A percentile compares a stretch with the other conserved stretches of the same genome.
phyloP scores from a whole-genome alignment of 2,113 vertebrate species.

The Chionodraco myersi region DNA sequence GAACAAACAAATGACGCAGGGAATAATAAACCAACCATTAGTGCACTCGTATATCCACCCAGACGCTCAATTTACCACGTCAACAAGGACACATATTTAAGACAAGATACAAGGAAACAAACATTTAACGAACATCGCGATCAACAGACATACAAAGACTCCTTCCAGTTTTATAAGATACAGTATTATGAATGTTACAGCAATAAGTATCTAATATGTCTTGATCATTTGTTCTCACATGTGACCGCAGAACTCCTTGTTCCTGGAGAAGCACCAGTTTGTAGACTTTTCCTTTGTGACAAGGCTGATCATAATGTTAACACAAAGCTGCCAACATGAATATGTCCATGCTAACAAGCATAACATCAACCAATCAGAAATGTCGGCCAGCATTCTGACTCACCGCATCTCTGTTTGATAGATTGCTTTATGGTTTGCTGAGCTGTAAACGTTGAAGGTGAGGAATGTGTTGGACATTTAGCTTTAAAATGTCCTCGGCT shows the following conservation, averaged over 20 bases:
- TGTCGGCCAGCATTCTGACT: conserved; percentile 24
- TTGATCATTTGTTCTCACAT: background rate
- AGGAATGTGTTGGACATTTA: background rate
- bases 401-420: conserved; percentile 4
- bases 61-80: too few relatives aligned
- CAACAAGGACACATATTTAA: too few relatives aligned
- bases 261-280: background rate
- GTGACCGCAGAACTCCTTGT: background rate
- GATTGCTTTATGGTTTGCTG: conserved; percentile 19
- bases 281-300: conserved; percentile 15
- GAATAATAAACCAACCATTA: too few relatives aligned
- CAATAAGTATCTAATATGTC: background rate
- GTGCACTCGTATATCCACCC: too few relatives aligned
- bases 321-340: conserved; percentile 8
- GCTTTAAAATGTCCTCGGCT: background rate
- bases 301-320: conserved; percentile 39
- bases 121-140: too few relatives aligned
- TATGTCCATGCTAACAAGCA: conserved; percentile 8
- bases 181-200: background rate
- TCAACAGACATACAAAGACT: too few relatives aligned
- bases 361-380: background rate
- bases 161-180: too few relatives aligned
- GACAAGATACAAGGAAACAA: too few relatives aligned
- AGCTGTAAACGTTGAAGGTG: conserved; percentile 23
- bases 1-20: background rate